Conservation (phyloP, 2,888 invertebrate species). For the Pristionchus arcanus region DNA sequence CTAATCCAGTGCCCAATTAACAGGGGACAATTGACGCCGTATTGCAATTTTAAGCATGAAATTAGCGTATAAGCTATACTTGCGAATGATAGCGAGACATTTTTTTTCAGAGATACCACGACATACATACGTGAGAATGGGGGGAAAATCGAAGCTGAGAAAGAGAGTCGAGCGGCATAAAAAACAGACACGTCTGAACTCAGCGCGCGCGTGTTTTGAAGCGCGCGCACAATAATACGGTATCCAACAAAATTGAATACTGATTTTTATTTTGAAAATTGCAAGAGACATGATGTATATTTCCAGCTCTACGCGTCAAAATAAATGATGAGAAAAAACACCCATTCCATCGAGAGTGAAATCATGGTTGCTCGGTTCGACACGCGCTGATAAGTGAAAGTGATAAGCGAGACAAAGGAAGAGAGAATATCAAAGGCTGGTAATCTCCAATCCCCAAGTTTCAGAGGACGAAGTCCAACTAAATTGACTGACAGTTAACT, state of each 20-base stretch:
- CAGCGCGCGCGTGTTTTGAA: background rate
- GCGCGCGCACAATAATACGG: background rate
- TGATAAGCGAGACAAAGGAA: conserved; percentile 7
- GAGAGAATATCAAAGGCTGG: background rate
- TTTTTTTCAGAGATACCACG: background rate
- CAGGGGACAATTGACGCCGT: background rate
- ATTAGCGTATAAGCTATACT: too few relatives aligned
- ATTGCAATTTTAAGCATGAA: too few relatives aligned
- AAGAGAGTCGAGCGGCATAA: background rate
- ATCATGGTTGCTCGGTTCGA: background rate
- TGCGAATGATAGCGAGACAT: too few relatives aligned
- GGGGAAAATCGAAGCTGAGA: conserved; percentile 13
- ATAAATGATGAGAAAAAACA: background rate
- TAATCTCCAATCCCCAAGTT: background rate
- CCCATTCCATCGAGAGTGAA: conserved; percentile 26
- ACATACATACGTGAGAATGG: background rate
- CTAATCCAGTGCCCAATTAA: background rate
- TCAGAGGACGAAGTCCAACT: background rate
- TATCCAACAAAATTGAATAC: background rate
- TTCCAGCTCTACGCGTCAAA: background rate
- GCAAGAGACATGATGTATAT: background rate
- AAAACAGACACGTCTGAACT: conserved; percentile 29
- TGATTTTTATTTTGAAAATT: background rate
- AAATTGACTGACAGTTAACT: background rate
- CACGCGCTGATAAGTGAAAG: background rate